Evolutionary conservation across 2,888 invertebrate genomes (phyloP).

Genomic region (Silvanus unidentatus): DNA sequence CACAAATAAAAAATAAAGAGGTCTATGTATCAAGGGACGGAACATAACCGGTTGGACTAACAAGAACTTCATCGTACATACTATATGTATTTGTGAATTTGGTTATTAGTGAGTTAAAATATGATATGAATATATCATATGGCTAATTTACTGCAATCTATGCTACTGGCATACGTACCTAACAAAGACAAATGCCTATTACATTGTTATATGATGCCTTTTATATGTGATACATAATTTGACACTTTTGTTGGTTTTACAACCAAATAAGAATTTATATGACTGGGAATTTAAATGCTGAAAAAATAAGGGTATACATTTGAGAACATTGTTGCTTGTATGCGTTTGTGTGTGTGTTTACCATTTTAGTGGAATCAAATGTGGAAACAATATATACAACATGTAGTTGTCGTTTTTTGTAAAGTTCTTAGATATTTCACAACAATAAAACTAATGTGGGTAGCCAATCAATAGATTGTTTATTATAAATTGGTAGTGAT

Average conservation of each 20-base stretch:
- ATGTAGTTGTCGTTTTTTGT: too few species aligned
- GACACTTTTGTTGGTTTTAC: conserved; percentile 3
- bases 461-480: too few species aligned
- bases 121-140: conserved; percentile 9
- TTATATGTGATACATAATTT: conserved; percentile 4
- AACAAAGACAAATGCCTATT: conserved; percentile 3
- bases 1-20: too few species aligned
- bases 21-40: not conserved
- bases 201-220: conserved; percentile 4
- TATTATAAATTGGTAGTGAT: too few species aligned
- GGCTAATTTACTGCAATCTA: conserved; percentile 9
- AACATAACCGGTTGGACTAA: not conserved
- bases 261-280: conserved; percentile 3
- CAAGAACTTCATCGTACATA: not conserved
- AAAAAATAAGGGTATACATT: not conserved
- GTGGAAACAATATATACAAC: too few species aligned
- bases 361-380: too few species aligned
- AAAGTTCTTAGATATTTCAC: too few species aligned
- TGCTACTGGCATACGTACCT: not conserved
- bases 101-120: conserved; percentile 7
- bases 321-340: too few species aligned
- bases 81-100: too few species aligned
- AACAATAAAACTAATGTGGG: too few species aligned
- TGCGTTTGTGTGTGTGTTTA: too few species aligned
- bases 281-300: not conserved